Evolutionary conservation across 2,797 vertebrate species (phyloP).

Genomic region (Periparus ater): DNA sequence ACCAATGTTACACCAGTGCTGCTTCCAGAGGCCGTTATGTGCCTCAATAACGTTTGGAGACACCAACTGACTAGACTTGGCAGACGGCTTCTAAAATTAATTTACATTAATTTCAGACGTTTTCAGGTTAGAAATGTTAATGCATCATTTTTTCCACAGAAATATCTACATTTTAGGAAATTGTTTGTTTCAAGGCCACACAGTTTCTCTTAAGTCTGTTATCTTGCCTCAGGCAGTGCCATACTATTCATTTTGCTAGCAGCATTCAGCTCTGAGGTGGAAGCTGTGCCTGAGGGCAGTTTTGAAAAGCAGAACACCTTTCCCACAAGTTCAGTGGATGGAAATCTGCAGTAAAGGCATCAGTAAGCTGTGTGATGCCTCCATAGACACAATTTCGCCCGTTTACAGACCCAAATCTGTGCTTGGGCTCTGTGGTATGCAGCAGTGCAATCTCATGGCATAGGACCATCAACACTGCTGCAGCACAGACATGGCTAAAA

Average conservation of each 20-base stretch:
- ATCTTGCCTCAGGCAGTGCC: neutral
- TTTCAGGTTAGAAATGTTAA: neutral
- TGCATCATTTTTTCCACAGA: neutral
- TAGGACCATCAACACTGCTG: neutral
- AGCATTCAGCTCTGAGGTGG: neutral
- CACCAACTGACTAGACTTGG: neutral
- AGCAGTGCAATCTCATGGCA: fast-evolving
- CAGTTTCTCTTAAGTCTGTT: neutral
- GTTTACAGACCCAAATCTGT: neutral
- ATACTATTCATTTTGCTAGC: neutral
- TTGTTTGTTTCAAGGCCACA: neutral
- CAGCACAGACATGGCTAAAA: neutral
- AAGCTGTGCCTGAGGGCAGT: neutral
- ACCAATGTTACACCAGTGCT: fast-evolving
- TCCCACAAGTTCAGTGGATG: neutral
- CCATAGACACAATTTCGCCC: neutral
- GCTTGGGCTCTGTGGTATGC: fast-evolving
- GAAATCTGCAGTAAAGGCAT: neutral
- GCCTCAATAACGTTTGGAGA: neutral
- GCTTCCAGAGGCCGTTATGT: neutral
- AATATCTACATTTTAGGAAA: neutral
- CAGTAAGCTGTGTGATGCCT: neutral
- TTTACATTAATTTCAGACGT: neutral
- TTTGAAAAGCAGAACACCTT: neutral
- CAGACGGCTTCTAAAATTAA: neutral